These are phyloP conservation scores for Rotaria sp. DNA, from an alignment of 2,888 invertebrate genomes.

Conservation along the genomic window DNA sequence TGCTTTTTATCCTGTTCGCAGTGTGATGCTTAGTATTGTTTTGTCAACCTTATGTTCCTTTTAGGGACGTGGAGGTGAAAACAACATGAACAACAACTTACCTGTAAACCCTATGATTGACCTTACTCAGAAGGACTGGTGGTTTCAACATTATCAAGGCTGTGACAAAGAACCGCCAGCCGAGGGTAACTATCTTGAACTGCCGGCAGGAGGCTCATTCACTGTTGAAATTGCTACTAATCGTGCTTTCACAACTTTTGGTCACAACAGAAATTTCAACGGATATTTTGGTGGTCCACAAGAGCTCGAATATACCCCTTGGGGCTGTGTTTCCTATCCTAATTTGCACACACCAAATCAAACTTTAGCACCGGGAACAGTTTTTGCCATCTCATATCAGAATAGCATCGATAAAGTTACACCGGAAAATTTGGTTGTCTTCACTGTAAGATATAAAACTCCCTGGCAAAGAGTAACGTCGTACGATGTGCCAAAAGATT, in stretches of 20 bases:
- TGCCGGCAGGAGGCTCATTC: background rate
- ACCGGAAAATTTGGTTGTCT: background rate
- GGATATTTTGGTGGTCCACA: conserved; percentile 1
- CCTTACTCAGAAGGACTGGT: background rate
- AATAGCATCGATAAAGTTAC: background rate
- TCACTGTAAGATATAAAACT: background rate
- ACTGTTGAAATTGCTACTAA: background rate
- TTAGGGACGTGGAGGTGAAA: background rate
- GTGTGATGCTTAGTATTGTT: background rate
- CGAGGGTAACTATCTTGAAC: background rate
- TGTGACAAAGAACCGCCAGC: background rate
- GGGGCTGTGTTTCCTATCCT: background rate
- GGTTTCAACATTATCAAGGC: background rate
- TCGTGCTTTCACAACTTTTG: background rate
- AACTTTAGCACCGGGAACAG: background rate
- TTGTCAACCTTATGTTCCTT: background rate
- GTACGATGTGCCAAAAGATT: background rate
- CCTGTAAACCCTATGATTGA: background rate
- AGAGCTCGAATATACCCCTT: background rate
- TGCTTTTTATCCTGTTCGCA: background rate
- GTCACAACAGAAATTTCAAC: background rate
- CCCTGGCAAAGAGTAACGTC: background rate
- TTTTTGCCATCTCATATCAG: background rate
- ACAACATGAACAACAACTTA: background rate
- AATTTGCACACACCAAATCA: background rate